Evolutionary conservation across 2,888 invertebrate species (phyloP).

Genomic region (Diaphora mendica): DNA sequence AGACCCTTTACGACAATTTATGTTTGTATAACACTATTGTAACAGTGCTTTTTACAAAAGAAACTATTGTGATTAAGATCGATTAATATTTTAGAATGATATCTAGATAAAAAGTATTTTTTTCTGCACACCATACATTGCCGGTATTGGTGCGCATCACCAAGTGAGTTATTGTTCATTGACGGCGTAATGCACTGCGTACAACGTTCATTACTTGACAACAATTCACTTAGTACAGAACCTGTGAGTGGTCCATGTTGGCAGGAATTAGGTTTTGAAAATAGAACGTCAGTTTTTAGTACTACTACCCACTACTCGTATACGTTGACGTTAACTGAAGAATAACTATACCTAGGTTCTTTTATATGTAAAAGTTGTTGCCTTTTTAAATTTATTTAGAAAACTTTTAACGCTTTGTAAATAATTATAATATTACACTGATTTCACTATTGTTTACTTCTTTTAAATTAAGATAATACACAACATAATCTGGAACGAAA

Average conservation of each 20-base stretch:
- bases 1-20: no score
- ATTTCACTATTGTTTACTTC: not conserved
- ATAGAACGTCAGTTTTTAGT: not conserved
- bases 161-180: slow-evolving; percentile 77
- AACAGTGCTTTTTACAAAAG: no score
- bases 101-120: not conserved
- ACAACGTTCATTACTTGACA: slow-evolving; percentile 65
- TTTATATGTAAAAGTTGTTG: not conserved
- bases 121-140: slow-evolving; percentile 22
- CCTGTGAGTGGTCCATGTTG: slow-evolving; percentile 40
- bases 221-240: slow-evolving; percentile 63
- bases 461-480: no score
- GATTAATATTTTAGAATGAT: not conserved
- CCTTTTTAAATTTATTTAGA: not conserved
- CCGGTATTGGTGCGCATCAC: slow-evolving; percentile 44
- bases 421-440: not conserved
- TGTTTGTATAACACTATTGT: no score
- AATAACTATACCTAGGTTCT: not conserved
- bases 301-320: no score
- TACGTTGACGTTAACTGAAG: not conserved
- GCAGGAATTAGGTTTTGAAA: slow-evolving; percentile 10
- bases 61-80: no score
- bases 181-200: slow-evolving; percentile 76
- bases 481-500: no score
- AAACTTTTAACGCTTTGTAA: no score